These are phyloP conservation scores for Drosophila kanapiae DNA, from an alignment of 1,140 invertebrate genomes.

Conservation along the genomic window DNA sequence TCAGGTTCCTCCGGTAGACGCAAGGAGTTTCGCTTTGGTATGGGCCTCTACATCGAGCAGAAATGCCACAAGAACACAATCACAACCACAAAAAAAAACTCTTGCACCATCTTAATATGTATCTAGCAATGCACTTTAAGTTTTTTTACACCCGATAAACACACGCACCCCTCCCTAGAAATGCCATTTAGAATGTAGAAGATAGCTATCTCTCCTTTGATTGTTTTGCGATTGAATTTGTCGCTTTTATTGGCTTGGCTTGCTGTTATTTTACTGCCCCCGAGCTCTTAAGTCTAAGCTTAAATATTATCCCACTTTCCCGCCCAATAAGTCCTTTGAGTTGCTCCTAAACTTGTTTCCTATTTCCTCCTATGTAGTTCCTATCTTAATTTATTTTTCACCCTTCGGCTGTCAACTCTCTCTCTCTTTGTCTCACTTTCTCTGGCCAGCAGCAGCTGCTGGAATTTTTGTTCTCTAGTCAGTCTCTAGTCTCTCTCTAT, in stretches of 20 bases:
- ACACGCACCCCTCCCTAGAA: background rate
- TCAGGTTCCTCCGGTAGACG: slow-evolving; percentile 60
- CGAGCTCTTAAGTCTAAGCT: slow-evolving; percentile 19
- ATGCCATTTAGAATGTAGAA: background rate
- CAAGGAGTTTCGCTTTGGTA: slow-evolving; percentile 87
- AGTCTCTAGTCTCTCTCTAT: background rate
- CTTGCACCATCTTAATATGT: slow-evolving; percentile 4
- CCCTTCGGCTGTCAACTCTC: slow-evolving; percentile 3
- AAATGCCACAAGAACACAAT: slow-evolving; percentile 18
- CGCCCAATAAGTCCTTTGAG: background rate
- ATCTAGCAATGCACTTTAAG: background rate
- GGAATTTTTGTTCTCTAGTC: slow-evolving; percentile 2
- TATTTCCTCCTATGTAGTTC: background rate
- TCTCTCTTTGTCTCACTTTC: background rate
- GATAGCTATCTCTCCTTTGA: slow-evolving; percentile 25
- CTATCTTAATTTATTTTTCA: slow-evolving; percentile 46
- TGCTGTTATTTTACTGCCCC: slow-evolving; percentile 19
- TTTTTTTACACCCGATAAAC: slow-evolving; percentile 1
- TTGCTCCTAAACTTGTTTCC: background rate
- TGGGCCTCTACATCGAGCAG: slow-evolving; percentile 63
- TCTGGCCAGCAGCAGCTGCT: slow-evolving; percentile 4
- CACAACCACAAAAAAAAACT: slow-evolving; percentile 8
- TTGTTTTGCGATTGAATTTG: slow-evolving; percentile 40
- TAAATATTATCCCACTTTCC: slow-evolving; percentile 20
- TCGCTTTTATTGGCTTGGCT: slow-evolving; percentile 34